A percentile compares a stretch with the other conserved stretches of the same genome.
Conservation (phyloP, 2,888 invertebrate species). For the Cetonia aurata region DNA sequence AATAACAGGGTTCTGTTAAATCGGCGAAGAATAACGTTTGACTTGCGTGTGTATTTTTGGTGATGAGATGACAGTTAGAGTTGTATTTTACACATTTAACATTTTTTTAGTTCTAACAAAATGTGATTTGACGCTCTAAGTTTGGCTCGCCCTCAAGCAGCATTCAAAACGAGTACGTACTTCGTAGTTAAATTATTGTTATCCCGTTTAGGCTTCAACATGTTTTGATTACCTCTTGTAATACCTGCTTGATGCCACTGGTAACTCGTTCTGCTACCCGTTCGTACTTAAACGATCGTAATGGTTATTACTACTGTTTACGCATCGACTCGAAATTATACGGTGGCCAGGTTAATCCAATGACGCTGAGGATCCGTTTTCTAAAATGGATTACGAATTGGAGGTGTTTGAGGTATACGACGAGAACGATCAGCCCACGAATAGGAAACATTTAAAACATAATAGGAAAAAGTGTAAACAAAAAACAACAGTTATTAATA, state of each 20-base stretch:
- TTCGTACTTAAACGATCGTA: slow-evolving; percentile 32
- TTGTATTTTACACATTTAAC: slow-evolving; percentile 23
- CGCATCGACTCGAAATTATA: slow-evolving; percentile 12
- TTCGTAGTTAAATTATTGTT: not conserved
- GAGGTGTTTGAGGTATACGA: slow-evolving; percentile 68
- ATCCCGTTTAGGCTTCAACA: not conserved
- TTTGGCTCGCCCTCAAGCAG: not conserved
- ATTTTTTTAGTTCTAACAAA: slow-evolving; percentile 31
- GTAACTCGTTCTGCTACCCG: slow-evolving; percentile 11
- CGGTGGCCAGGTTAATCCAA: slow-evolving; percentile 19
- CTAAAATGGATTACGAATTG: slow-evolving; percentile 68
- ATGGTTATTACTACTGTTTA: slow-evolving; percentile 23
- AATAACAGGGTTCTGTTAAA: slow-evolving; percentile 7
- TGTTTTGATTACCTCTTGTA: slow-evolving; percentile 3
- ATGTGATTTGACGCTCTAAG: slow-evolving; percentile 31
- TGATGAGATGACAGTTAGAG: slow-evolving; percentile 40
- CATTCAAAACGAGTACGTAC: slow-evolving; percentile 13
- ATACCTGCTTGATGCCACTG: slow-evolving; percentile 28
- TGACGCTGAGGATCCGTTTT: slow-evolving; percentile 13
- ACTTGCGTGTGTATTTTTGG: slow-evolving; percentile 38
- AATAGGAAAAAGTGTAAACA: slow-evolving; percentile 66
- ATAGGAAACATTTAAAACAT: slow-evolving; percentile 63
- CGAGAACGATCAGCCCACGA: slow-evolving; percentile 60
- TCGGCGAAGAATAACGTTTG: not conserved
- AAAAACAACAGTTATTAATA: slow-evolving; percentile 55